Base-by-base conservation (phyloP, 2,113 vertebrate species). In the Corapipo altera region DNA sequence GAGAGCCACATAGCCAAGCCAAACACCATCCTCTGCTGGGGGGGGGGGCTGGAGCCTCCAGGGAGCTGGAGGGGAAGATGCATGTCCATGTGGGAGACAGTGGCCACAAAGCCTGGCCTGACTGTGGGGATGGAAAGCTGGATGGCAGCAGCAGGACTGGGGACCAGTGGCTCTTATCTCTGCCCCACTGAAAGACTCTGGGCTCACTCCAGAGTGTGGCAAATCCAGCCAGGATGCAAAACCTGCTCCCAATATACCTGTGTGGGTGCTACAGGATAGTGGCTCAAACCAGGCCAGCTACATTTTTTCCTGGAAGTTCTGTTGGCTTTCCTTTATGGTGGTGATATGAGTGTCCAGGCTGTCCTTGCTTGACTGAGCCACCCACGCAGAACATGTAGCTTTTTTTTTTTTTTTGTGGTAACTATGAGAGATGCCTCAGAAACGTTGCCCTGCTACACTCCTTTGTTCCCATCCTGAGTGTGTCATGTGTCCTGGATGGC, bases 11-110 rank as follows among this genome's bases (percentile, higher is more conserved):
- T 0, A 62, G 90, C 94, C 92, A 84, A 84, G 35, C 9, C 57
- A 87, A 94, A 87, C 9, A 89, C 12, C 3, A 0, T 15, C 30
- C 21, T 66, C 43, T 49, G 66, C 67, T 55, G 30, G 1, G 0
- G 4, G 10, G 18, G 26, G 27, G 39, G 6, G 2, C 23, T 62
- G 73, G 69, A 77, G 39, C 62, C 35, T 35, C 54, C 0, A 0
- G 30, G 48, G 44, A 43, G 69, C 11, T 44, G 48, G 23, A 52
- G 37, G 41, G 44, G 33, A 43, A 48, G 51, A 30, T 28, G 30
- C 39, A 32, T 3, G 1, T n/a, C 39, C 58, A 0, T 16, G 15
- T 1, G 1, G 7, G 49, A 91, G 7, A 54, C 44, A 5, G 11
- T 9, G 30, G n/a, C 41, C 37, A 6, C 41, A 48, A 33, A 69